Percentiles rank a stretch among this genome's conserved stretches.
Evolutionary conservation across 2,888 invertebrate genomes (phyloP).

Genomic region (Latrodectus hesperus): DNA sequence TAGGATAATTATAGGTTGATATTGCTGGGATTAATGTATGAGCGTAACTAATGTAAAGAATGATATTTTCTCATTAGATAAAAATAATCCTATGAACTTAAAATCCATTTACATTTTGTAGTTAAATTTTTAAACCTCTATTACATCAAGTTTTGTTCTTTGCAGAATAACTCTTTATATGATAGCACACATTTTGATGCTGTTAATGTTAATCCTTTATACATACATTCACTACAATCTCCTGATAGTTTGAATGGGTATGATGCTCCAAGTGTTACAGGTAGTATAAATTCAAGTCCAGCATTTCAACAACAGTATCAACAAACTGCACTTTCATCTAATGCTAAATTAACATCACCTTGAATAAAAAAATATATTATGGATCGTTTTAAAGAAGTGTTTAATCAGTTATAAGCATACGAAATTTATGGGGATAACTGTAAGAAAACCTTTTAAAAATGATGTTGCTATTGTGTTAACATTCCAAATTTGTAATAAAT

Average conservation of each 20-base stretch:
- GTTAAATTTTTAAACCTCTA: background rate
- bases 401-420: too few relatives aligned
- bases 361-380: constrained; percentile 9
- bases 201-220: constrained; percentile 81
- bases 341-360: constrained; percentile 45
- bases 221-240: constrained; percentile 83
- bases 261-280: constrained; percentile 64
- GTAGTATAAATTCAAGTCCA: constrained; percentile 67
- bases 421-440: too few relatives aligned
- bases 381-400: too few relatives aligned
- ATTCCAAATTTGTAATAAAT: too few relatives aligned
- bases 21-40: too few relatives aligned
- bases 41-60: too few relatives aligned
- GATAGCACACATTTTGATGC: constrained; percentile 83
- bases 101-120: too few relatives aligned
- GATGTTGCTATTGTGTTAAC: too few relatives aligned
- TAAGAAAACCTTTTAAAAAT: too few relatives aligned
- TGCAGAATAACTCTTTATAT: constrained; percentile 83
- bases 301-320: constrained; percentile 64
- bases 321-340: constrained; percentile 45
- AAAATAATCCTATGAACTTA: too few relatives aligned
- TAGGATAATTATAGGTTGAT: too few relatives aligned
- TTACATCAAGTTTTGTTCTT: constrained; percentile 71
- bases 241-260: constrained; percentile 82
- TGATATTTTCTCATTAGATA: too few relatives aligned